Evolutionary conservation across 2,113 vertebrate genomes (phyloP), one percentile per base, ranked within the genome.

Genomic region (Chaenocephalus aceratus): DNA sequence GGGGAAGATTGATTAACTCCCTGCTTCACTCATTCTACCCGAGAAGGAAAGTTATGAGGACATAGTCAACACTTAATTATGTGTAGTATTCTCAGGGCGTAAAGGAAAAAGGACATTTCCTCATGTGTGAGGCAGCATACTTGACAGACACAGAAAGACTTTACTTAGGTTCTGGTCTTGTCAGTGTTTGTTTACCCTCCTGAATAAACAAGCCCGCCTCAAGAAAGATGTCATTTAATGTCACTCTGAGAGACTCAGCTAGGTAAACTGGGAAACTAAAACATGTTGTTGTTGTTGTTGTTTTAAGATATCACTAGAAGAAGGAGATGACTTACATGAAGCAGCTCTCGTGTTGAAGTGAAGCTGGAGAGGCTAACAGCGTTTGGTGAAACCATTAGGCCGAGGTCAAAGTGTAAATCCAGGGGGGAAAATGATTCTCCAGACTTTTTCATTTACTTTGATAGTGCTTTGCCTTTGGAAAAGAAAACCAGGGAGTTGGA

Each of bases 351-450:
- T 49, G 65, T 13, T 75, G 73, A 70, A 83, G 66, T 56, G 59
- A 5, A 30, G 70, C 72, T 67, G 59, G 21, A 58, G 57, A 72
- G 62, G 71, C 80, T 85, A 53, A 56, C n/a, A 69, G 78, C 36
- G 18, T 86, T 90, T 89, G 90, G 83, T 76, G 77, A 80, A 88
- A 66, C 76, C 88, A 86, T 88, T 77, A 82, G 75, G 18, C 30
- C 2, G 72, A 75, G 15, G 73, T 76, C 77, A 89, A 80, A 79
- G n/a, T 18, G 59, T 58, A 70, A 73, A 62, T 78, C 64, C 80
- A 52, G 70, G 80, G 83, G 81, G 83, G 86, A 79, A 79, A 84
- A 70, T 66, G 1, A 52, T 70, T 79, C 77, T 79, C 83, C 81
- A 69, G 53, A 2, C 6, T 60, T 71, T 83, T 77, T 74, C 45